Base-by-base conservation (phyloP, 2,888 invertebrate species). In the Heterodera filipjevi region DNA sequence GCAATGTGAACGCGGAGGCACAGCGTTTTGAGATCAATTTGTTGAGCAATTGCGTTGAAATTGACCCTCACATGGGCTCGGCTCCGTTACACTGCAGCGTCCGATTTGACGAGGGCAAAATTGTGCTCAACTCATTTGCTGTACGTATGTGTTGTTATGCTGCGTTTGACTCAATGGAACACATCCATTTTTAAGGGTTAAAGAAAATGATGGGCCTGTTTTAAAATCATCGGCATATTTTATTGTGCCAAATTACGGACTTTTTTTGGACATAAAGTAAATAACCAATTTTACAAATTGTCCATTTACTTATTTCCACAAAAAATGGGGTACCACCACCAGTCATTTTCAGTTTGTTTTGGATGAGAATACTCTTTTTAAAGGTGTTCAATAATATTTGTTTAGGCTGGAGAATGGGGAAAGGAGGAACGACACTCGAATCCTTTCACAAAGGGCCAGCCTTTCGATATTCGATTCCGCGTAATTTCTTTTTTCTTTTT, bases 391-490 rank as follows among this genome's bases (percentile, higher is more conserved):
- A n/a, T n/a, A 30, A 66, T 12, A n/a, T 12, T 66, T n/a, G n/a
- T 68, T 68, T 19, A 79, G 79, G 78, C 77, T 71, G 85, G 84
- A 22, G 81, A 81, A n/a, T 89, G 88, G 86, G 88, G 86, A 71
- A 87, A 88, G 81, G 88, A 89, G 79, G 87, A 87, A 80, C 82
- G 85, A 12, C 82, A 81, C 80, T 86, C 85, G 39, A 79, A 83
- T 33, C 84, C 84, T 14, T 85, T 86, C 81, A 82, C 85, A 35
- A 73, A 82, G 12, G 87, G 87, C 74, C 81, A 87, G 46, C 77
- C 79, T 35, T 87, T 87, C 81, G 87, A 89, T 77, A 77, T 89
- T 27, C 86, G 87, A 73, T 82, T 89, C 77, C 86, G 89, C 19
- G 85, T 59, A 59, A 59, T 59, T 59, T n/a, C 3, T 39, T 39